These are phyloP conservation scores for Schizothorax lantsangensis DNA, from an alignment of 2,797 vertebrate species.

Conservation along the genomic window DNA sequence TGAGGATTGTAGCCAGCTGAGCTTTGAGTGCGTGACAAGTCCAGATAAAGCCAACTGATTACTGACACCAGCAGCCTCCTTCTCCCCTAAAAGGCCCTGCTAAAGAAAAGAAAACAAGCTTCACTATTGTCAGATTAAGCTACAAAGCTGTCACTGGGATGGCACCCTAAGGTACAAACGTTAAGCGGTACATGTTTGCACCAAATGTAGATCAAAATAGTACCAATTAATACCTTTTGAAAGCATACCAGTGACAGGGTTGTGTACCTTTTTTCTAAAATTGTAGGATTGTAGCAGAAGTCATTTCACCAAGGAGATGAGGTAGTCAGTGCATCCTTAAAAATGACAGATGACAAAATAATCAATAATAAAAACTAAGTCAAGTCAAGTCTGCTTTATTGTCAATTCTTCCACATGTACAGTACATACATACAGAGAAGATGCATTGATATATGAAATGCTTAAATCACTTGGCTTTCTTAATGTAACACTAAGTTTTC, in stretches of 20 bases:
- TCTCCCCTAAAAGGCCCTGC: neutral
- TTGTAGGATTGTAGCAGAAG: neutral
- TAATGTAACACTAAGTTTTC: neutral
- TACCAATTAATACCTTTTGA: neutral
- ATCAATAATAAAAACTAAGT: neutral
- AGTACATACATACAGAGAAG: too few relatives aligned
- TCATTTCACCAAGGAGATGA: neutral
- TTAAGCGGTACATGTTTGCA: neutral
- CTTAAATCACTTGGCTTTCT: neutral
- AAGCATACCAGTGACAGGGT: neutral
- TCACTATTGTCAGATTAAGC: conserved; percentile 1
- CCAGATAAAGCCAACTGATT: conserved; percentile 67
- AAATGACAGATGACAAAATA: neutral
- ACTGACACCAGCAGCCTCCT: conserved; percentile 57
- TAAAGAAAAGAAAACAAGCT: conserved; percentile 47
- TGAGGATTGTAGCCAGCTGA: conserved; percentile 64
- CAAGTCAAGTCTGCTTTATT: too few relatives aligned
- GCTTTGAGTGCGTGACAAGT: conserved; percentile 70
- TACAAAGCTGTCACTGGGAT: neutral
- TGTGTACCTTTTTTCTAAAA: neutral
- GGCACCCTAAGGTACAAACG: neutral
- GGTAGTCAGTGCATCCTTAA: neutral
- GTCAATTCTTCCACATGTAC: too few relatives aligned
- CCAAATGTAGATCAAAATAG: neutral
- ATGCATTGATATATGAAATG: neutral